Evolutionary conservation across 2,113 vertebrate species (phyloP).

Genomic region (Otocyon megalotis): DNA sequence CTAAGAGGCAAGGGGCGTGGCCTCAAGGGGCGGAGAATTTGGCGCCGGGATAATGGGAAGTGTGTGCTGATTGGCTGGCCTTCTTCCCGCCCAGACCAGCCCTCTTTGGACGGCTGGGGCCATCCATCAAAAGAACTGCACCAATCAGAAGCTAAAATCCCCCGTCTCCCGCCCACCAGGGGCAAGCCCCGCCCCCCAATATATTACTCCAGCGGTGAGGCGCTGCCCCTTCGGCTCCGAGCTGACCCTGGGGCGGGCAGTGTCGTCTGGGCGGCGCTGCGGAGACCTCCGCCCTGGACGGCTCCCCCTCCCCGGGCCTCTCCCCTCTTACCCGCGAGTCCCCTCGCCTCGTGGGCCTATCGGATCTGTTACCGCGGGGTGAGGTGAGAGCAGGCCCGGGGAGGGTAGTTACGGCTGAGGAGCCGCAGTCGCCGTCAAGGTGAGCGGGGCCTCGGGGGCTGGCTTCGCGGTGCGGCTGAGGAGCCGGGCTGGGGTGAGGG

Average conservation of each 20-base stretch:
- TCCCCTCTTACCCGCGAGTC: slow-evolving; percentile 34
- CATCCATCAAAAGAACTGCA: slow-evolving; percentile 29
- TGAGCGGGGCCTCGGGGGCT: slow-evolving; percentile 50
- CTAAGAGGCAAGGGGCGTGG: neutral
- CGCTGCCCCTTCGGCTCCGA: neutral
- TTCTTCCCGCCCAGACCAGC: neutral
- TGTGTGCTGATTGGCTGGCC: slow-evolving; percentile 59
- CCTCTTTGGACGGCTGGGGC: neutral
- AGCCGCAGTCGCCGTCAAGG: slow-evolving; percentile 65
- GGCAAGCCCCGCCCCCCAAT: slow-evolving; percentile 14
- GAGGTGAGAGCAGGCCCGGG: slow-evolving; percentile 80
- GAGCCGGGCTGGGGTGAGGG: neutral
- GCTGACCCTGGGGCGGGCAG: neutral
- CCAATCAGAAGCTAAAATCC: slow-evolving; percentile 59
- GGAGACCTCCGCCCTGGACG: slow-evolving; percentile 28
- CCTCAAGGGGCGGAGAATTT: neutral
- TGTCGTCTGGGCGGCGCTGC: neutral
- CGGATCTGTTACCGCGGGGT: slow-evolving; percentile 43
- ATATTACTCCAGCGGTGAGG: rapidly evolving
- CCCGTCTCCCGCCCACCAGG: neutral
- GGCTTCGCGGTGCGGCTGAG: no score
- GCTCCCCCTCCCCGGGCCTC: slow-evolving; percentile 77
- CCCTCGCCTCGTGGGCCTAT: slow-evolving; percentile 23
- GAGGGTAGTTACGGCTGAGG: slow-evolving; percentile 67
- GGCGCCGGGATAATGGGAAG: neutral